Percentiles rank a stretch among this genome's conserved stretches.
phyloP scores from a whole-genome alignment of 2,113 vertebrate species.

The Campylomormyrus numenius region DNA sequence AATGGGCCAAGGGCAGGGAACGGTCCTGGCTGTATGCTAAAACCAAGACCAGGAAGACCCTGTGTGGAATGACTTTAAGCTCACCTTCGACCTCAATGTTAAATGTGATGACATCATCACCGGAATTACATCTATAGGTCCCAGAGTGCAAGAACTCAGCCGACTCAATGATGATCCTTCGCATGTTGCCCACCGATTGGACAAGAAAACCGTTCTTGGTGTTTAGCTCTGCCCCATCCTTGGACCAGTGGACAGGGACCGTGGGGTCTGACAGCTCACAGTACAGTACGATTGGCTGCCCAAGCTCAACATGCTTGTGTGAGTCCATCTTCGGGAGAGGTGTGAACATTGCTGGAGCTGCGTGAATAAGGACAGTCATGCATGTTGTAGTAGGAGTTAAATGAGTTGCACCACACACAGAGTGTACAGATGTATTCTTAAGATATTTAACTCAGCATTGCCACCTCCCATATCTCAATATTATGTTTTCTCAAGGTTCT shows the following conservation, averaged over 20 bases:
- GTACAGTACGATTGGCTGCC: slow-evolving; percentile 58
- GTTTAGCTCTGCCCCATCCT: slow-evolving; percentile 53
- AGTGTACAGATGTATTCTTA: neutral
- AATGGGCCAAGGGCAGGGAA: neutral
- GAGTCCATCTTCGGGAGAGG: slow-evolving; percentile 51
- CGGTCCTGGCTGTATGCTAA: neutral
- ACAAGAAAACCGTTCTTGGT: slow-evolving; percentile 45
- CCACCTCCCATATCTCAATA: neutral
- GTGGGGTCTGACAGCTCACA: slow-evolving; percentile 58
- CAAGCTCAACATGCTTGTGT: slow-evolving; percentile 43
- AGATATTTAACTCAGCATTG: neutral
- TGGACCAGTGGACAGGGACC: slow-evolving; percentile 55
- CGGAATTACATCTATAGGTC: slow-evolving; percentile 58
- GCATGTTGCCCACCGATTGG: slow-evolving; percentile 62
- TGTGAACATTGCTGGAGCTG: slow-evolving; percentile 47
- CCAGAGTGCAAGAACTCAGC: slow-evolving; percentile 56
- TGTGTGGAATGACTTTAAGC: slow-evolving; percentile 32
- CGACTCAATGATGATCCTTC: slow-evolving; percentile 59
- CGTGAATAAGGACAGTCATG: neutral
- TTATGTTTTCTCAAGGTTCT: neutral
- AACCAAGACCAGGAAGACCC: neutral
- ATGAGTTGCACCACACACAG: neutral
- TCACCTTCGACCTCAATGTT: slow-evolving; percentile 60
- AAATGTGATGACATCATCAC: slow-evolving; percentile 53
- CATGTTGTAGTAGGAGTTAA: neutral